phyloP scores from a whole-genome alignment of 2,888 invertebrate genomes.

The Polydrusus pterygomalis region DNA sequence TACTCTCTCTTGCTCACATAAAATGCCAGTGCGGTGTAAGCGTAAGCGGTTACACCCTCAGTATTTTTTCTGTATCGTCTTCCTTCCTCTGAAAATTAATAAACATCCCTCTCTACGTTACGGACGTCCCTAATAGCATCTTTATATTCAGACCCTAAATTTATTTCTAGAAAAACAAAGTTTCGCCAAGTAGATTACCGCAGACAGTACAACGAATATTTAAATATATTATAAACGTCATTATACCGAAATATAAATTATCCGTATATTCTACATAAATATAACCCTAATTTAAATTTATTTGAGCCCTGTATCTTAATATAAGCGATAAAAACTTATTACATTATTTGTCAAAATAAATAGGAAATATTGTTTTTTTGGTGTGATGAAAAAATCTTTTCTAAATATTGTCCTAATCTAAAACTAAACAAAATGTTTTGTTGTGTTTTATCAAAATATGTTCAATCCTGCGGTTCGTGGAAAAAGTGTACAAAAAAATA shows the following conservation, averaged over 20 bases:
- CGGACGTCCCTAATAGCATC: not conserved
- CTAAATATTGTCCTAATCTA: not conserved
- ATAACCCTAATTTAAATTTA: conserved; percentile 44
- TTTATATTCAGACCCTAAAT: not conserved
- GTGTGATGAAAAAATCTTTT: conserved; percentile 8
- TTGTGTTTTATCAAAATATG: conserved; percentile 8
- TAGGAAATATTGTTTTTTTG: conserved; percentile 13
- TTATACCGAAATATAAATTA: conserved; percentile 35
- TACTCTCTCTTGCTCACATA: too few species aligned
- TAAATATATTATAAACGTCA: conserved; percentile 46
- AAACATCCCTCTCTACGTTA: too few species aligned
- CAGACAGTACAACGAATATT: conserved; percentile 15
- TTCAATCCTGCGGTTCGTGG: not conserved
- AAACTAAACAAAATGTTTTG: not conserved
- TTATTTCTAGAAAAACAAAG: conserved; percentile 14
- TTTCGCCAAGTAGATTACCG: not conserved
- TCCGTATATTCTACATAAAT: conserved; percentile 31
- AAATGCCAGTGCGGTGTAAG: too few species aligned
- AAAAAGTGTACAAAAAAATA: conserved; percentile 13
- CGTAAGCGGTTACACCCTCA: too few species aligned
- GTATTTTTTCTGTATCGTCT: too few species aligned
- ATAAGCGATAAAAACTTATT: conserved; percentile 32
- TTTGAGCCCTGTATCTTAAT: conserved; percentile 21
- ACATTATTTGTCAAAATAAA: conserved; percentile 32
- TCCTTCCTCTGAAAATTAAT: too few species aligned